These are phyloP conservation scores for Petroica traversi DNA, from an alignment of 2,113 vertebrate species.

Conservation along the genomic window DNA sequence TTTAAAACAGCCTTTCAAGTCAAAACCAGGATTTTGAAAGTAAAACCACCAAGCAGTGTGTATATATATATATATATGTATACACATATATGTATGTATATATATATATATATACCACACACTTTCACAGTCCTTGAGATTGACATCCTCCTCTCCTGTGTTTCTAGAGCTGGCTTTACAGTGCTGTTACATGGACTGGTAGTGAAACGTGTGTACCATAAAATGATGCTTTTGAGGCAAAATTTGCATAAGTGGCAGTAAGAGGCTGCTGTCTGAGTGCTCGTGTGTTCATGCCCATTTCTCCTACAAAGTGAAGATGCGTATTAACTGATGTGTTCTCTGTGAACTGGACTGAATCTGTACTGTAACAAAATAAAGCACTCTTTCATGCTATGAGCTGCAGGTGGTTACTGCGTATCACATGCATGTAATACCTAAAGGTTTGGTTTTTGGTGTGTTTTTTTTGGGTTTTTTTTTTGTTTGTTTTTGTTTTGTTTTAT, in stretches of 20 bases:
- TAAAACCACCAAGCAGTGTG: background rate
- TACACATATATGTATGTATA: background rate
- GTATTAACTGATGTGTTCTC: conserved; percentile 30
- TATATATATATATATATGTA: fast-evolving
- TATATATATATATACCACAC: fast-evolving
- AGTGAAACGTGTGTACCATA: background rate
- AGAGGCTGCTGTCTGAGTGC: background rate
- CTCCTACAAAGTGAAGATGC: conserved; percentile 27
- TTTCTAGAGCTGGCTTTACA: background rate
- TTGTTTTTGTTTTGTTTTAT: too few relatives aligned
- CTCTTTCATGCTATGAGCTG: background rate
- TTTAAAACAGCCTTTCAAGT: background rate
- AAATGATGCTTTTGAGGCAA: background rate
- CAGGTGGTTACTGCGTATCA: background rate
- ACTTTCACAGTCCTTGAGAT: background rate
- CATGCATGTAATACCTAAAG: background rate
- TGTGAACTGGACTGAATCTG: conserved; percentile 52
- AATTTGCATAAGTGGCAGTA: background rate
- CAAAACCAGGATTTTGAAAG: background rate
- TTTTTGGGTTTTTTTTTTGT: too few relatives aligned
- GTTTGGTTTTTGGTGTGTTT: too few relatives aligned
- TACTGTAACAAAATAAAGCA: conserved; percentile 54
- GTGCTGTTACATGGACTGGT: background rate
- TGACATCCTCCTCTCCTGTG: background rate
- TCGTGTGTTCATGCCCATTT: conserved; percentile 9